Conservation (phyloP, 1,140 invertebrate genomes). For the Lucilia sericata region DNA sequence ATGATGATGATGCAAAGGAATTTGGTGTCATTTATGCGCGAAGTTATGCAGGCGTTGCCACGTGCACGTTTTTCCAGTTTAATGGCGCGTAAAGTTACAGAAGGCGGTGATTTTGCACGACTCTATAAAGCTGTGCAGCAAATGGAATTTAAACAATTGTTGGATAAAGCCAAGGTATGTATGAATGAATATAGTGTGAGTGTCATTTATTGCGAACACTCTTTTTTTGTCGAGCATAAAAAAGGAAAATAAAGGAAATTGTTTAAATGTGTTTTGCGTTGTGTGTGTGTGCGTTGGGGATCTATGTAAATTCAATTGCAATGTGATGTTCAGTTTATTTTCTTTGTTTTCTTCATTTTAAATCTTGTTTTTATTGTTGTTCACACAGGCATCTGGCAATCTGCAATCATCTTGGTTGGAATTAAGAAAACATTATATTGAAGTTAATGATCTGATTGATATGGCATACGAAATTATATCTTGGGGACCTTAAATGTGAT, state of each 20-base stretch:
- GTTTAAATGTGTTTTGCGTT: background rate
- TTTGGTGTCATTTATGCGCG: slow-evolving; percentile 54
- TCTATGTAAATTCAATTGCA: background rate
- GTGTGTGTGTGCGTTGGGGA: background rate
- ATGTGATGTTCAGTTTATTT: background rate
- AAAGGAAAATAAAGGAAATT: background rate
- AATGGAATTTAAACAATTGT: slow-evolving; percentile 53
- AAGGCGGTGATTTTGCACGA: slow-evolving; percentile 54
- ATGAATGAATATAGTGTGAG: background rate
- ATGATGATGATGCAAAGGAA: slow-evolving; percentile 56
- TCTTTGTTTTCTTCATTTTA: background rate
- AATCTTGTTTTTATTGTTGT: background rate
- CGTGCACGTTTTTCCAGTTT: slow-evolving; percentile 53
- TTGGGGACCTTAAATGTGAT: slow-evolving; percentile 53
- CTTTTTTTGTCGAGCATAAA: background rate
- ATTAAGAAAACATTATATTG: slow-evolving; percentile 52
- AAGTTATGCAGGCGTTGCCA: slow-evolving; percentile 54
- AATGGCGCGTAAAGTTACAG: slow-evolving; percentile 55
- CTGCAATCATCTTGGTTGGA: slow-evolving; percentile 41
- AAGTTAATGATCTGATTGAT: slow-evolving; percentile 56
- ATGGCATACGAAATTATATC: slow-evolving; percentile 55
- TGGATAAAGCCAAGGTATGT: slow-evolving; percentile 54
- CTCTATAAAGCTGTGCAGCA: slow-evolving; percentile 54
- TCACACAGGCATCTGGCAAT: slow-evolving; percentile 49
- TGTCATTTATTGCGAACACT: background rate